Conservation (phyloP, 2,113 vertebrate species). For the Albula goreensis region DNA sequence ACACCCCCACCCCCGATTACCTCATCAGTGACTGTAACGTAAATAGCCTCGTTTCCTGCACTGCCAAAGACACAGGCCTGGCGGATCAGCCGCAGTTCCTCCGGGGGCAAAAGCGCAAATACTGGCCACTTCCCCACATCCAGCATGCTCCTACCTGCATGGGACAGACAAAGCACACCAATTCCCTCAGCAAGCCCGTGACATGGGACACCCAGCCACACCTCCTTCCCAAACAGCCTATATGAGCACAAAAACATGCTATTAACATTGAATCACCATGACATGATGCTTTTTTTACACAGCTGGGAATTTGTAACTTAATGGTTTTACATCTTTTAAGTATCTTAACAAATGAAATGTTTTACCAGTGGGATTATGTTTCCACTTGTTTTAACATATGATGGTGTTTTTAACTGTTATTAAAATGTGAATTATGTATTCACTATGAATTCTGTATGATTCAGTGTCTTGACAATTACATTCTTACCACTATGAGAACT, state of each 20-base stretch:
- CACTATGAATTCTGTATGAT: too few species aligned
- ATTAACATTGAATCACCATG: too few species aligned
- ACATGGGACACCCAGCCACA: background rate
- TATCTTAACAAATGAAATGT: too few species aligned
- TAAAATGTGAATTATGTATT: too few species aligned
- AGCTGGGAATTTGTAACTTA: too few species aligned
- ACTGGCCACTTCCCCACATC: conserved; percentile 84
- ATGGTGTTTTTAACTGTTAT: too few species aligned
- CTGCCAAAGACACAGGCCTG: conserved; percentile 80
- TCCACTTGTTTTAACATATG: too few species aligned
- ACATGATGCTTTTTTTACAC: too few species aligned
- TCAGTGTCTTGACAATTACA: too few species aligned
- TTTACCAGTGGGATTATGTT: too few species aligned
- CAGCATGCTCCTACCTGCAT: conserved; percentile 68
- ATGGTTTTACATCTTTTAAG: too few species aligned
- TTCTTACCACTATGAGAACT: background rate
- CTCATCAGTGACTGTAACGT: conserved; percentile 78
- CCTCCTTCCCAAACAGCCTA: background rate
- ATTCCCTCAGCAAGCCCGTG: background rate
- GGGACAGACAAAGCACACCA: background rate
- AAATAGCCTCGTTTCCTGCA: conserved; percentile 79
- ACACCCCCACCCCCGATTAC: conserved; percentile 54
- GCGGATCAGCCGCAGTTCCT: conserved; percentile 72
- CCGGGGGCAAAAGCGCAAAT: conserved; percentile 78
- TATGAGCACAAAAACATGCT: too few species aligned